Evolutionary conservation across 2,113 vertebrate genomes (phyloP).

Genomic region (Gymnarchus niloticus): DNA sequence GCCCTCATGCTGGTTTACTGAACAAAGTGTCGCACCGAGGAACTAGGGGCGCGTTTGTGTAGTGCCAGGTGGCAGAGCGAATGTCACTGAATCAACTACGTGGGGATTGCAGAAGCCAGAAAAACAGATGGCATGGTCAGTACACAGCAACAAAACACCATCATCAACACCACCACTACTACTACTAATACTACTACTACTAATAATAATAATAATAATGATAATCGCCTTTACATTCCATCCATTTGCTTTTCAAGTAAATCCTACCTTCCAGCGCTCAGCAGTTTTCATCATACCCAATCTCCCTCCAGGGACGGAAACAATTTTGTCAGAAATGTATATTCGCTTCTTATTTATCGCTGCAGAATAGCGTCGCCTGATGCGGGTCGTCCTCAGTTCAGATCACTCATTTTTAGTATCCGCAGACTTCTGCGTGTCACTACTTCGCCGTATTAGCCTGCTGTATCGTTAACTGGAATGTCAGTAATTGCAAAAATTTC

Average conservation of each 20-base stretch:
- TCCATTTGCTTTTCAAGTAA: neutral
- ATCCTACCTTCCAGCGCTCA: neutral
- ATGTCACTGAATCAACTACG: neutral
- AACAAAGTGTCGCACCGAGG: conserved; percentile 28
- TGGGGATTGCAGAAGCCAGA: neutral
- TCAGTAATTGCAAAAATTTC: neutral
- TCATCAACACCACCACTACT: neutral
- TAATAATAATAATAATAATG: no score
- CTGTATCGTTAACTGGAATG: neutral
- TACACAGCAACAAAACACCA: neutral
- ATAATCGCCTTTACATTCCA: neutral
- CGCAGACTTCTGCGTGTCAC: neutral
- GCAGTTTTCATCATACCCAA: neutral
- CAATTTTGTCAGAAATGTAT: neutral
- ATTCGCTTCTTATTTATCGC: neutral
- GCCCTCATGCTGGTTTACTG: conserved; percentile 29
- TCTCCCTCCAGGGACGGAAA: neutral
- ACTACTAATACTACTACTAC: no score
- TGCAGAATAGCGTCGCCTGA: neutral
- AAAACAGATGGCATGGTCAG: neutral
- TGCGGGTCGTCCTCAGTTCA: neutral
- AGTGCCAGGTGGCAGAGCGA: conserved; percentile 14
- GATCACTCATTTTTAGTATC: neutral
- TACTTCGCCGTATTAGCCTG: neutral
- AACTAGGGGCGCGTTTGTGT: conserved; percentile 35